Evolutionary conservation across 2,113 vertebrate species (phyloP), one percentile per base, ranked within the genome.

Genomic region (Prunella fulvescens): DNA sequence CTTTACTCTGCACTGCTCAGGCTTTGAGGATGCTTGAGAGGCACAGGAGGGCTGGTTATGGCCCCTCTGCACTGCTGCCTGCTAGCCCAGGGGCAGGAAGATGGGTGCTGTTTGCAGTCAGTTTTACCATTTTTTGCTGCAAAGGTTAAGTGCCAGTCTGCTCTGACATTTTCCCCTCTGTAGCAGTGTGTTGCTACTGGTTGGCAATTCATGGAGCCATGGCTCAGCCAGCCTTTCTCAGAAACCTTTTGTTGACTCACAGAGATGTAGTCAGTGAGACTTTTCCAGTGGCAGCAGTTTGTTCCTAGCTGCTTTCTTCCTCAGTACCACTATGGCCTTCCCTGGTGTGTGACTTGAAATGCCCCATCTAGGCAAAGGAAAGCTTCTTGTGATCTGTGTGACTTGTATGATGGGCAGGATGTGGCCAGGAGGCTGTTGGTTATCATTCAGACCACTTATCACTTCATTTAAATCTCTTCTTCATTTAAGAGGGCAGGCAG

Each of bases 1-100:
- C 53, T 54, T 48, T 33, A 25, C 31, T 57, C 14, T 26, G n/a
- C 0, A 0, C 17, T 44, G n/a, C 29, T 73, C 33, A 29, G 83
- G 35, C 62, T 62, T 25, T 72, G 18, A 12, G 29, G 1, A 1
- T 29, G 61, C 66, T 22, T 0, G 5, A 4, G 70, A 29, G 19
- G 50, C 0, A 1, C 22, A 10, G 61, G 35, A 62, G 22, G 51
- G 31, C 39, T 24, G 17, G 25, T 16, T 48, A 2, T 1, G 1
- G 40, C 33, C 42, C 12, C 18, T 72, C 29, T 37, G 37, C 37
- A 37, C 51, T 40, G 65, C 74, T 93, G 65, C 22, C 15, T 6
- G 19, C 0, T 1, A 40, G 50, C 45, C 72, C 0, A 1, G 70
- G 14, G 56, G 42, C 71, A 35, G n/a, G n/a, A 39, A 56, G 24